phyloP scores from a whole-genome alignment of 2,113 vertebrate species.

The Geococcyx californianus region DNA sequence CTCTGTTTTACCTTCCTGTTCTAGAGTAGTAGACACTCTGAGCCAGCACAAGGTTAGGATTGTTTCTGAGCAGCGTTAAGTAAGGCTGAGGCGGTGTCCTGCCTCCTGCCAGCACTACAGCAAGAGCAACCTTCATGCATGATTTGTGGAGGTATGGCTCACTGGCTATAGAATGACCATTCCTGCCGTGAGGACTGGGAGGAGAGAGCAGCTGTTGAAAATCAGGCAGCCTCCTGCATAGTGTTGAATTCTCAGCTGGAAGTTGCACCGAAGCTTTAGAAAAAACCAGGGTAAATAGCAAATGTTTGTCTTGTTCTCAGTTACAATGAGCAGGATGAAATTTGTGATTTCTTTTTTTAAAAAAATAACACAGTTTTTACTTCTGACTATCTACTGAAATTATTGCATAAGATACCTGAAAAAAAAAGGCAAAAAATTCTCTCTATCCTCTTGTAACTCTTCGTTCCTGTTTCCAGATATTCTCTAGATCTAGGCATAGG shows the following conservation, averaged over 20 bases:
- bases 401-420: neutral
- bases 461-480: neutral
- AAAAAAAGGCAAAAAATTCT: neutral
- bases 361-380: neutral
- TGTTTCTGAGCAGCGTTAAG: neutral
- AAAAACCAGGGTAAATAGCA: neutral
- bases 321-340: neutral
- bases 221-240: neutral
- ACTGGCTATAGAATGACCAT: neutral
- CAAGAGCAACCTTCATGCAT: slow-evolving; percentile 2
- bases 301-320: neutral
- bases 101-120: neutral
- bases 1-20: neutral
- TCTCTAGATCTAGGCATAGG: neutral
- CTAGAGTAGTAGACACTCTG: neutral
- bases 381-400: neutral
- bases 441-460: neutral
- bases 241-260: neutral
- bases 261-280: neutral
- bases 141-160: neutral
- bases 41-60: neutral
- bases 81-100: neutral
- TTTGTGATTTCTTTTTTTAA: neutral
- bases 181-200: neutral
- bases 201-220: slow-evolving; percentile 12